A percentile compares a stretch with the other conserved stretches of the same genome.
phyloP scores from a whole-genome alignment of 2,888 invertebrate species.

The Plutella xylostella region DNA sequence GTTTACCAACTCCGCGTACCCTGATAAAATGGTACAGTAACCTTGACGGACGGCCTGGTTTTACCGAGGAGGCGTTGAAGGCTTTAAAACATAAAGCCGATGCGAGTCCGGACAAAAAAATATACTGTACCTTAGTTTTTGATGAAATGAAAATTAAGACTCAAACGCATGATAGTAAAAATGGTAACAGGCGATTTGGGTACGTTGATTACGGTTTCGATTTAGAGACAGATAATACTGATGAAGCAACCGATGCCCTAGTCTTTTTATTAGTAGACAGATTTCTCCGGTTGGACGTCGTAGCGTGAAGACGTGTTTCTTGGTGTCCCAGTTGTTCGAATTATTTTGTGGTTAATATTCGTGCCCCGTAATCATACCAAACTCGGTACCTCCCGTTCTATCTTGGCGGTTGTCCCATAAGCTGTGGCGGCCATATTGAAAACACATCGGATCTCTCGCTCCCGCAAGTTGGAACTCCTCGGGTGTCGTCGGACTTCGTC shows the following conservation, averaged over 20 bases:
- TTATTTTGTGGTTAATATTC: too few species aligned
- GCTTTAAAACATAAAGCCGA: conserved; percentile 1
- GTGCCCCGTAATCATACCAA: too few species aligned
- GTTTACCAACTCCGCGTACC: conserved; percentile 1
- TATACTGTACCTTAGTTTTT: neutral
- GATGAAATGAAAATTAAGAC: neutral
- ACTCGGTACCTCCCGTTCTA: too few species aligned
- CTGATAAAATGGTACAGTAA: neutral
- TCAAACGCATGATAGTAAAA: neutral
- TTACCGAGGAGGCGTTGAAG: neutral
- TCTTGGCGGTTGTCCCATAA: too few species aligned
- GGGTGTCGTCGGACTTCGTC: too few species aligned
- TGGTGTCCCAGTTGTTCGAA: too few species aligned
- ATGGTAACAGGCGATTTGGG: neutral
- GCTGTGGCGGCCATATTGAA: too few species aligned
- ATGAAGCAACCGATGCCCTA: neutral
- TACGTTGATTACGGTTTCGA: neutral
- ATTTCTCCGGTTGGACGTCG: too few species aligned
- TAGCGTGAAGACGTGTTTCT: too few species aligned
- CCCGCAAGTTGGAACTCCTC: too few species aligned
- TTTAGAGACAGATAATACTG: neutral
- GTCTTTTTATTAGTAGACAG: neutral
- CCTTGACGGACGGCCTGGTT: neutral
- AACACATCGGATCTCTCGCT: too few species aligned
- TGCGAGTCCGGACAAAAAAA: neutral